Base-by-base conservation (phyloP, 2,797 vertebrate species). In the Anomalospiza imberbis region DNA sequence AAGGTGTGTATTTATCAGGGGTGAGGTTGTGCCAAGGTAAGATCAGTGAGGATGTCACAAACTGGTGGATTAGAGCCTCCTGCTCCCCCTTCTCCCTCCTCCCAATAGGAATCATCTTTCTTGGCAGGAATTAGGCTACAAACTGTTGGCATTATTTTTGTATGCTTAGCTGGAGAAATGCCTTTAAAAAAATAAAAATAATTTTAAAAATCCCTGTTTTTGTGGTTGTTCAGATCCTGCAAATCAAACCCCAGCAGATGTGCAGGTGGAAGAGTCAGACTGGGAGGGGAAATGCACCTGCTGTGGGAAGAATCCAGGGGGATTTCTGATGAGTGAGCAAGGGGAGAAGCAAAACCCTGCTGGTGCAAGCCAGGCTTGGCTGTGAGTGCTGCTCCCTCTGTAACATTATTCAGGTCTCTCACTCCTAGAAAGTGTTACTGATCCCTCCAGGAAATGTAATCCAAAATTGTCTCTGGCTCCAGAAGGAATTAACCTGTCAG, bases 401-500 rank as follows among this genome's bases (percentile, higher is more conserved):
- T 0, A 31, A 26, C 11, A 8, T 4, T 2, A 28, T 2, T 44
- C 15, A 31, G 67, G 17, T 63, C 63, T 83, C 68, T 67, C 29
- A 32, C 29, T 91, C 84, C 94, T 93, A 50, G 78, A 87, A 87
- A 93, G 80, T 25, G 1, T 9, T 6, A 8, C 74, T 78, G 10
- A 38, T 53, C 79, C 63, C 71, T 81, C 66, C 67, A 84, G 87
- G 89, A 91, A 91, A 53, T 4, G 11, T 0, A 32, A 61, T 58
- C 26, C 60, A 32, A 8, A 65, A 31, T 2, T 16, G 17, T 22
- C 53, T 36, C 6, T 31, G 55, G 67, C 55, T 63, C 50, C 50
- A 84, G 29, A 24, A 87, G 34, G 40, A 74, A 63, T 58, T 26
- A 12, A 55, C 40, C 32, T 89, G 42, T 7, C 12, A 12, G 3